Evolutionary conservation across 2,797 vertebrate genomes (phyloP).

Genomic region (Megaceryle alcyon): DNA sequence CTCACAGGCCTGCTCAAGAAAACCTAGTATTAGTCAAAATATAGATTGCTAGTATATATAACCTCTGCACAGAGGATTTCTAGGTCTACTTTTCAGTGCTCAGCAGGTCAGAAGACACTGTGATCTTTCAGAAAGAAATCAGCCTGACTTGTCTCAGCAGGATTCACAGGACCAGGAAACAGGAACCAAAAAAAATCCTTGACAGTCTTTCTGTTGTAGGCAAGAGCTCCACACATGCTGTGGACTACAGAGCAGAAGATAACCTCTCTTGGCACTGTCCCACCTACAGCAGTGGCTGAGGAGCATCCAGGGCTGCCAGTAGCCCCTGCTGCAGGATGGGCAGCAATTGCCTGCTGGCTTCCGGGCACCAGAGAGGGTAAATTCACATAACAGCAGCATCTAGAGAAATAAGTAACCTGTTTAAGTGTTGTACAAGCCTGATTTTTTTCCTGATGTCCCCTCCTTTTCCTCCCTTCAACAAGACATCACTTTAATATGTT

Average conservation of each 20-base stretch:
- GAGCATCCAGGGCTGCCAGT: neutral
- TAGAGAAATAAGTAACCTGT: neutral
- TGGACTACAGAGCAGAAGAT: neutral
- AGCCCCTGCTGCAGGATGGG: neutral
- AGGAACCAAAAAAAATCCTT: neutral
- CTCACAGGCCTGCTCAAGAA: accelerated
- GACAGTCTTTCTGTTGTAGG: neutral
- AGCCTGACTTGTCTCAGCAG: neutral
- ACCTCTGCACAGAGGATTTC: neutral
- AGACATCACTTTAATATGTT: accelerated
- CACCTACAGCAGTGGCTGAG: accelerated
- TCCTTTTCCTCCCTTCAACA: neutral
- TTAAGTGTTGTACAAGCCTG: neutral
- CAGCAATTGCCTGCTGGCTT: neutral
- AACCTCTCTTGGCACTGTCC: neutral
- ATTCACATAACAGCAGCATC: neutral
- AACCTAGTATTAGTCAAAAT: neutral
- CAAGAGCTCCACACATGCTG: neutral
- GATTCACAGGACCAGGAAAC: neutral
- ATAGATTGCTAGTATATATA: neutral
- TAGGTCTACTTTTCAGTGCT: neutral
- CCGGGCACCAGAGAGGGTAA: accelerated
- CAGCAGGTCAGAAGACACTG: neutral
- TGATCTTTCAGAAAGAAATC: neutral
- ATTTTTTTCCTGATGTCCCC: neutral